phyloP scores from a whole-genome alignment of 2,797 vertebrate species.

The Caiman crocodilus region DNA sequence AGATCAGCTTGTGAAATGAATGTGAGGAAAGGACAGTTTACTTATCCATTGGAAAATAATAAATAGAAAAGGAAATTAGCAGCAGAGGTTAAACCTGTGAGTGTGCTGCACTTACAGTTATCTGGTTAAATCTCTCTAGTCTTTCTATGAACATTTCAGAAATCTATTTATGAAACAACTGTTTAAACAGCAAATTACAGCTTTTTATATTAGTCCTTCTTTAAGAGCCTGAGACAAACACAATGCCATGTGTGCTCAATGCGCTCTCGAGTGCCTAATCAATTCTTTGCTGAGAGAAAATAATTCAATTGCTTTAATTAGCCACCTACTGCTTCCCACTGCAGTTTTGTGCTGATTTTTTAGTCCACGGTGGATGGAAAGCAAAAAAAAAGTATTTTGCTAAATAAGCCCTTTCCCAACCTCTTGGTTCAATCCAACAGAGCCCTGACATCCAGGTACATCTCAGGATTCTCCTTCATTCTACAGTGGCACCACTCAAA shows the following conservation, averaged over 20 bases:
- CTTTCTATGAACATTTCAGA: constrained; percentile 27
- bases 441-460: background rate
- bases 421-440: background rate
- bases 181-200: constrained; percentile 69
- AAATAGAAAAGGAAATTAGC: background rate
- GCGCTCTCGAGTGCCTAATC: constrained; percentile 65
- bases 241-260: constrained; percentile 60
- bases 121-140: constrained; percentile 6
- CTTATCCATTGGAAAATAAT: background rate
- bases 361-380: constrained; percentile 33
- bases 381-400: background rate
- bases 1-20: background rate
- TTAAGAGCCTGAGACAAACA: constrained; percentile 64
- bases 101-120: fast-evolving
- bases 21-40: background rate
- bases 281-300: constrained; percentile 76
- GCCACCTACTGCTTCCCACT: constrained; percentile 69
- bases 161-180: constrained; percentile 35
- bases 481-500: background rate
- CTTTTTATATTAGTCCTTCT: constrained; percentile 69
- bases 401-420: constrained; percentile 30
- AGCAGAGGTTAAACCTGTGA: background rate
- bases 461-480: background rate
- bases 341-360: constrained; percentile 50
- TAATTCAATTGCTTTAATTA: constrained; percentile 80